phyloP scores from a whole-genome alignment of 2,888 invertebrate species.

The Cylloceria caligata region DNA sequence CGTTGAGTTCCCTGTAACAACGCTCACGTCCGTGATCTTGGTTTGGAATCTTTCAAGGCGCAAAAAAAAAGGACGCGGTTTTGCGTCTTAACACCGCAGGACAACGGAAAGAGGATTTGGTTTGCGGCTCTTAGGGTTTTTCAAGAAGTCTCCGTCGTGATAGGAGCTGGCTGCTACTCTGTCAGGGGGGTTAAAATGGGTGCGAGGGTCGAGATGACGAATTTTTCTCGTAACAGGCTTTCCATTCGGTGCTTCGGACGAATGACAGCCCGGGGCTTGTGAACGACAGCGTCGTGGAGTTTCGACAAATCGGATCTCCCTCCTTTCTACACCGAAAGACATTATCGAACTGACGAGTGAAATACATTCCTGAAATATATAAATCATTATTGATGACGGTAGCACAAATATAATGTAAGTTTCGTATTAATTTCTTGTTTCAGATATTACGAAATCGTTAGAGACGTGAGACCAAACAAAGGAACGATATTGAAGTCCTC shows the following conservation, averaged over 20 bases:
- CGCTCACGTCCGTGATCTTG: not conserved
- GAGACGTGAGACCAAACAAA: slow-evolving; percentile 96
- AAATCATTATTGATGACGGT: not conserved
- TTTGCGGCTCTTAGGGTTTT: not conserved
- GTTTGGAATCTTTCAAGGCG: slow-evolving; percentile 1
- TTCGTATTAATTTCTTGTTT: slow-evolving; percentile 17
- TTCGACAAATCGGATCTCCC: slow-evolving; percentile 45
- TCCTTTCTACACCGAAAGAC: slow-evolving; percentile 23
- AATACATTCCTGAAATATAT: slow-evolving; percentile 5
- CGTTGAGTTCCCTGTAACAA: not conserved
- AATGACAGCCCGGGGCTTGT: slow-evolving; percentile 24
- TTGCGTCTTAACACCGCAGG: not conserved
- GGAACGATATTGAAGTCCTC: slow-evolving; percentile 99
- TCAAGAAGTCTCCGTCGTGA: slow-evolving; percentile 41
- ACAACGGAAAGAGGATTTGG: slow-evolving; percentile 44
- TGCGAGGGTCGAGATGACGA: slow-evolving; percentile 63
- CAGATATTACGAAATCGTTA: slow-evolving; percentile 93
- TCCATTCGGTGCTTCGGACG: slow-evolving; percentile 40
- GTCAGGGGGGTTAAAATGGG: slow-evolving; percentile 37
- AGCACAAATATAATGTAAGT: not conserved
- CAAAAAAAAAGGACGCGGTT: slow-evolving; percentile 13
- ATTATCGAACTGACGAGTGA: not conserved
- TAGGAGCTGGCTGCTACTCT: slow-evolving; percentile 48
- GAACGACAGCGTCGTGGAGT: slow-evolving; percentile 20
- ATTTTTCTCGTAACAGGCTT: slow-evolving; percentile 61